A percentile compares a stretch with the other conserved stretches of the same genome.
phyloP scores from a whole-genome alignment of 2,888 invertebrate species.

The Rambutsinella grinnellia region DNA sequence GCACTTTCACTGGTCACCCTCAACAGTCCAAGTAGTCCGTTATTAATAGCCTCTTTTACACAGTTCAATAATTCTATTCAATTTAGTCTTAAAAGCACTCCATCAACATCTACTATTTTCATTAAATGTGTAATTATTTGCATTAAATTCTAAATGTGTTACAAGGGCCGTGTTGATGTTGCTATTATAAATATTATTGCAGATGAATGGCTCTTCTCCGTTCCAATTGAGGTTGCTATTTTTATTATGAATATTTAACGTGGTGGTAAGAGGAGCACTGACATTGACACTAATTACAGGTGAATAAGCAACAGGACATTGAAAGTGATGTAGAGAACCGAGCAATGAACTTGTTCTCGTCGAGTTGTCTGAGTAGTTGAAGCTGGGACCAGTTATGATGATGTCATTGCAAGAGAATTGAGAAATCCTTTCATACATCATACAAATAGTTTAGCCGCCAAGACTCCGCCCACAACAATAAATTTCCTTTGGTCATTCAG shows the following conservation, averaged over 20 bases:
- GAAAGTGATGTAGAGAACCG: slow-evolving; percentile 9
- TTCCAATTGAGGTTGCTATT: background rate
- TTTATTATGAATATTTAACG: background rate
- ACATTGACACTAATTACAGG: background rate
- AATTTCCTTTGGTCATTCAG: slow-evolving; percentile 17
- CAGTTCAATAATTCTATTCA: background rate
- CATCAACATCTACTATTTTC: background rate
- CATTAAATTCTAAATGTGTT: too few species aligned
- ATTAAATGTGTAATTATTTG: background rate
- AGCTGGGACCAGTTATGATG: slow-evolving; percentile 1
- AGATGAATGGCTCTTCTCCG: slow-evolving; percentile 8
- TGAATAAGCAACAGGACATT: slow-evolving; percentile 9
- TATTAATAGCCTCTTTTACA: background rate
- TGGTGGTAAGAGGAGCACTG: background rate
- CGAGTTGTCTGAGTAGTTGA: background rate
- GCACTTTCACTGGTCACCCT: too few species aligned
- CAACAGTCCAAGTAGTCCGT: background rate
- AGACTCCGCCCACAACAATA: slow-evolving; percentile 1
- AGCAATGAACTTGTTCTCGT: slow-evolving; percentile 15
- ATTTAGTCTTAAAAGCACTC: background rate
- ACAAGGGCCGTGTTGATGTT: background rate
- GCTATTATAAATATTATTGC: slow-evolving; percentile 8
- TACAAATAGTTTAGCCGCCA: slow-evolving; percentile 22
- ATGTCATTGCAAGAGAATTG: slow-evolving; percentile 10
- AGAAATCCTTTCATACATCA: slow-evolving; percentile 32